phyloP scores from a whole-genome alignment of 2,888 invertebrate species.

The Beris morrisii region DNA sequence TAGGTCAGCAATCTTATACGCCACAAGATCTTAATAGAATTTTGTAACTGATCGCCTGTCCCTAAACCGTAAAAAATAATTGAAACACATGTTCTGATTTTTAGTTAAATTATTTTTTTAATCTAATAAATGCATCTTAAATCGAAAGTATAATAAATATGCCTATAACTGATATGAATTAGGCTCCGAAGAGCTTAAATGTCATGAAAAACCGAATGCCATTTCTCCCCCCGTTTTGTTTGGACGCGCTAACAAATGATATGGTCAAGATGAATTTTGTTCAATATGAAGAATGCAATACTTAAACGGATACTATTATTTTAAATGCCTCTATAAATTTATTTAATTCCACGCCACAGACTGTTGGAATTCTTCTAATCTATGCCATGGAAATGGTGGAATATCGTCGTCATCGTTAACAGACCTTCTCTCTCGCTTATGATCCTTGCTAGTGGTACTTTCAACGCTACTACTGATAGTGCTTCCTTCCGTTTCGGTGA shows the following conservation, averaged over 20 bases:
- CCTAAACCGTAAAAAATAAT: constrained; percentile 34
- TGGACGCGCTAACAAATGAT: neutral
- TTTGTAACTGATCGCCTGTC: no score
- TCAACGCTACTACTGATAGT: constrained; percentile 42
- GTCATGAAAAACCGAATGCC: neutral
- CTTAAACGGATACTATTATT: neutral
- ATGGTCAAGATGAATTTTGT: constrained; percentile 20
- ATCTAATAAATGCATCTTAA: constrained; percentile 56
- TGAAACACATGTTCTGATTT: no score
- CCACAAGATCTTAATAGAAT: no score
- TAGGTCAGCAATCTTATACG: no score
- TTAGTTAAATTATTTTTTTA: no score
- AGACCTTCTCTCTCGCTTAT: constrained; percentile 32
- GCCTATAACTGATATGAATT: constrained; percentile 28
- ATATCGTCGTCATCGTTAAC: constrained; percentile 50
- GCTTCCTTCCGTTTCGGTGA: constrained; percentile 42
- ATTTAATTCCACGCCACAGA: constrained; percentile 68
- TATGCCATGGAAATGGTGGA: constrained; percentile 78
- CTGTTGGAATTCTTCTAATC: constrained; percentile 70
- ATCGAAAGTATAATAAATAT: constrained; percentile 41
- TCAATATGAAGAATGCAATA: constrained; percentile 31
- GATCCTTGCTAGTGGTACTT: neutral
- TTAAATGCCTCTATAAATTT: neutral
- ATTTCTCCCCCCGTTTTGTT: neutral
- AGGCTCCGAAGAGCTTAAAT: constrained; percentile 1